These are phyloP conservation scores for Alviniconcha strummeri DNA, from an alignment of 2,888 invertebrate genomes.

Conservation along the genomic window DNA sequence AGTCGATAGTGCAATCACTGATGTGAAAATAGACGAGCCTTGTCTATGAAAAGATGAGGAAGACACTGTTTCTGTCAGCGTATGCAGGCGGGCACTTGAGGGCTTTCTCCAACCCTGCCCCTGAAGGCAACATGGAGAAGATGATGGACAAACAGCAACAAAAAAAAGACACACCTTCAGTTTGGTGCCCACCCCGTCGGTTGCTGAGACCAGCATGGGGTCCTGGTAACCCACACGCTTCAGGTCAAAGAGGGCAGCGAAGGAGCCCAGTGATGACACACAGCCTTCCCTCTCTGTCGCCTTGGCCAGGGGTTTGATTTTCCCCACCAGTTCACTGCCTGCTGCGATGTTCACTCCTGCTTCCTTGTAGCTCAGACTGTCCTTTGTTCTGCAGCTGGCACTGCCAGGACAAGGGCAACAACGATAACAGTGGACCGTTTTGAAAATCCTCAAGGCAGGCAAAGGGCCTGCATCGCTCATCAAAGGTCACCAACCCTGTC, in stretches of 20 bases:
- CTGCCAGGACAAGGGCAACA: neutral
- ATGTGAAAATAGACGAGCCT: no score
- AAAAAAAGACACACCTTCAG: slow-evolving; percentile 81
- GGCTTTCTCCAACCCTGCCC: no score
- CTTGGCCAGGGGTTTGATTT: slow-evolving; percentile 87
- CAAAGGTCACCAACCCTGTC: no score
- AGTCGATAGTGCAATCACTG: no score
- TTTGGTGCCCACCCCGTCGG: slow-evolving; percentile 98
- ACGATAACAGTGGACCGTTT: neutral
- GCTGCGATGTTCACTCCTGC: slow-evolving; percentile 93
- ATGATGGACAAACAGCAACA: no score
- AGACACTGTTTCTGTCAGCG: no score
- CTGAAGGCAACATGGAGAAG: no score
- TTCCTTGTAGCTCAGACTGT: slow-evolving; percentile 84
- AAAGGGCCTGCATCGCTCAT: neutral
- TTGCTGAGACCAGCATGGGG: slow-evolving; percentile 93
- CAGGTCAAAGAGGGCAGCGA: slow-evolving; percentile 93
- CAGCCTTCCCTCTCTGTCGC: slow-evolving; percentile 87
- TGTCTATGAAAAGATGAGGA: no score
- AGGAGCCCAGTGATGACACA: slow-evolving; percentile 90
- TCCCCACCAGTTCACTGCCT: slow-evolving; percentile 88
- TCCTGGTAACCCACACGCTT: slow-evolving; percentile 83
- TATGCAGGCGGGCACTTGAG: no score
- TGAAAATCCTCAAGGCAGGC: neutral
- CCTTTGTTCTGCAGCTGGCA: neutral